These are phyloP conservation scores for Capreolus pygargus DNA, from an alignment of 2,113 vertebrate genomes.

Conservation along the genomic window DNA sequence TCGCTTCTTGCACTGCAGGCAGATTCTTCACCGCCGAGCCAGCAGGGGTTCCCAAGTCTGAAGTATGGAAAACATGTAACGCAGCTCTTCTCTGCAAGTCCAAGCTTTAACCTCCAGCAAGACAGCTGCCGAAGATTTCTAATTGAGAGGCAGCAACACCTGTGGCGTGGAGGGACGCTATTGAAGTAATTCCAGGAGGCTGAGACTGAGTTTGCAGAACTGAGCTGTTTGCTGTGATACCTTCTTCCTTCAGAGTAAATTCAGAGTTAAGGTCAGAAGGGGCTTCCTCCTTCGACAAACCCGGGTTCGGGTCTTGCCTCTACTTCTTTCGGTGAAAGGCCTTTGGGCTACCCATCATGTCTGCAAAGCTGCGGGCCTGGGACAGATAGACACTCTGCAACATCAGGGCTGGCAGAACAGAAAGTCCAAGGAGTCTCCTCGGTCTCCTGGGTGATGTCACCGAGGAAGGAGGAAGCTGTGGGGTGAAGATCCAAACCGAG, in stretches of 20 bases:
- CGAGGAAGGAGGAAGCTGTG: slow-evolving; percentile 95
- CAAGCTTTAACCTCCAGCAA: slow-evolving; percentile 41
- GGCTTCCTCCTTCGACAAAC: slow-evolving; percentile 91
- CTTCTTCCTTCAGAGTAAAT: slow-evolving; percentile 93
- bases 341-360: slow-evolving; percentile 97
- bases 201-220: slow-evolving; percentile 46
- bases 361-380: slow-evolving; percentile 97
- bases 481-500: slow-evolving; percentile 92
- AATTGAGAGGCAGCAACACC: slow-evolving; percentile 60
- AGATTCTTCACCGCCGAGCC: background rate
- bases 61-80: slow-evolving; percentile 20
- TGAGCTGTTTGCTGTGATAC: slow-evolving; percentile 81
- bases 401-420: slow-evolving; percentile 89
- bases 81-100: slow-evolving; percentile 38
- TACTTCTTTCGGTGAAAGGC: slow-evolving; percentile 97
- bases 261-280: slow-evolving; percentile 93
- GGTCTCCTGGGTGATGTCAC: slow-evolving; percentile 93
- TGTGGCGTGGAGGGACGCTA: slow-evolving; percentile 59
- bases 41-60: background rate
- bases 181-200: slow-evolving; percentile 62
- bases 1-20: background rate
- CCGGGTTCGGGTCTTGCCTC: slow-evolving; percentile 93
- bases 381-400: slow-evolving; percentile 88
- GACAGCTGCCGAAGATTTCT: slow-evolving; percentile 48
- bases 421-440: slow-evolving; percentile 90